phyloP scores from a whole-genome alignment of 2,888 invertebrate species.

The Diachrysia chrysitis region DNA sequence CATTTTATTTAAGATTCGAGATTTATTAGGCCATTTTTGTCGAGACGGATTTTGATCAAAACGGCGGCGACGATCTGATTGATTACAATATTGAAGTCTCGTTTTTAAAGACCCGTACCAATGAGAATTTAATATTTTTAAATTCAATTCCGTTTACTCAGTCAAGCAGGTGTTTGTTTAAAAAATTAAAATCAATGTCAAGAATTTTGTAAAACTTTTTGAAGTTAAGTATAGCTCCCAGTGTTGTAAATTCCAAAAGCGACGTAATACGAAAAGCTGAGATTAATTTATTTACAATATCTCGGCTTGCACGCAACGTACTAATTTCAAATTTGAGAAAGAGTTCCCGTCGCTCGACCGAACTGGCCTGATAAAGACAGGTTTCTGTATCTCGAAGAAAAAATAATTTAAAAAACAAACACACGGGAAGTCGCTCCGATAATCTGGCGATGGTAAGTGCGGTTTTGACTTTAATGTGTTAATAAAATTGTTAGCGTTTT shows the following conservation, averaged over 20 bases:
- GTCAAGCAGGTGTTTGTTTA: background rate
- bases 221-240: background rate
- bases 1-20: background rate
- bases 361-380: slow-evolving; percentile 83
- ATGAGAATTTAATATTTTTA: background rate
- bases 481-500: slow-evolving; percentile 88
- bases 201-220: background rate
- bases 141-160: background rate
- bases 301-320: slow-evolving; percentile 67
- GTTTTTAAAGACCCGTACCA: background rate
- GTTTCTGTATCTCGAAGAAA: slow-evolving; percentile 83
- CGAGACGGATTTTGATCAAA: background rate
- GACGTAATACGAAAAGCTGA: slow-evolving; percentile 40
- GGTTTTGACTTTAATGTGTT: slow-evolving; percentile 89
- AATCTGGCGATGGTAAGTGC: slow-evolving; percentile 86
- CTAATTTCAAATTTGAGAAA: slow-evolving; percentile 77
- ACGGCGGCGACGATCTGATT: background rate
- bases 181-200: background rate
- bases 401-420: slow-evolving; percentile 75
- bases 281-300: slow-evolving; percentile 55
- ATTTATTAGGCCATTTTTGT: slow-evolving; percentile 1
- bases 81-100: background rate
- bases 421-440: slow-evolving; percentile 86
- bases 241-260: background rate
- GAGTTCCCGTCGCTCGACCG: slow-evolving; percentile 74